These are phyloP conservation scores for Rhizomys pruinosus DNA, from an alignment of 2,113 vertebrate species.

Conservation along the genomic window DNA sequence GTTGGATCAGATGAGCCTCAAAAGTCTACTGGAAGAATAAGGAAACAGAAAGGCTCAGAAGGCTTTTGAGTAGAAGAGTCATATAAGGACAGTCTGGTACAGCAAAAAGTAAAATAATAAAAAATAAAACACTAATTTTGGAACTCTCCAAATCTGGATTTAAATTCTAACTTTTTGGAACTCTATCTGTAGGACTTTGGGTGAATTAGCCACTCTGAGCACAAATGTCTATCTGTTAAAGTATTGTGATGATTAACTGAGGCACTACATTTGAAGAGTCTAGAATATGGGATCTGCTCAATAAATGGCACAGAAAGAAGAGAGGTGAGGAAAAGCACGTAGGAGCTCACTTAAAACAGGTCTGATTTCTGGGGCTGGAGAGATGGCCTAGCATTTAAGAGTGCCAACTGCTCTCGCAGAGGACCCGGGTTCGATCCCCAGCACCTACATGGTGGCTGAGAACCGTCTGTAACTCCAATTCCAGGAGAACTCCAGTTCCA, in stretches of 20 bases:
- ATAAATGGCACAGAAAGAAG: constrained; percentile 1
- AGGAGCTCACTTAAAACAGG: not conserved
- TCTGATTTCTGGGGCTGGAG: too few relatives aligned
- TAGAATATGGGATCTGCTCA: not conserved
- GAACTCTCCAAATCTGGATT: not conserved
- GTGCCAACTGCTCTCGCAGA: too few relatives aligned
- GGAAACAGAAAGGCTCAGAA: not conserved
- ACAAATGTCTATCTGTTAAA: not conserved
- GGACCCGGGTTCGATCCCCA: too few relatives aligned
- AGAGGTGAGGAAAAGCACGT: not conserved
- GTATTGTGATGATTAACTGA: not conserved
- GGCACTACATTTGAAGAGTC: not conserved
- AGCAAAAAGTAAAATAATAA: not conserved
- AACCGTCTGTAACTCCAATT: too few relatives aligned
- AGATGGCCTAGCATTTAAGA: too few relatives aligned
- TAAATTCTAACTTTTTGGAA: not conserved
- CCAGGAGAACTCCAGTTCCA: too few relatives aligned
- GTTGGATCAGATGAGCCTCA: not conserved
- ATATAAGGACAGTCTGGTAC: not conserved
- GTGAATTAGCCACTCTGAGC: not conserved
- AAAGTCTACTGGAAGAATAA: not conserved
- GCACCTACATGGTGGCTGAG: too few relatives aligned
- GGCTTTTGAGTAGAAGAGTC: not conserved
- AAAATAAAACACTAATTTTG: not conserved
- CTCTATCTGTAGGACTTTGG: not conserved